Evolutionary conservation across 2,113 vertebrate genomes (phyloP).

Genomic region (Pionites leucogaster): DNA sequence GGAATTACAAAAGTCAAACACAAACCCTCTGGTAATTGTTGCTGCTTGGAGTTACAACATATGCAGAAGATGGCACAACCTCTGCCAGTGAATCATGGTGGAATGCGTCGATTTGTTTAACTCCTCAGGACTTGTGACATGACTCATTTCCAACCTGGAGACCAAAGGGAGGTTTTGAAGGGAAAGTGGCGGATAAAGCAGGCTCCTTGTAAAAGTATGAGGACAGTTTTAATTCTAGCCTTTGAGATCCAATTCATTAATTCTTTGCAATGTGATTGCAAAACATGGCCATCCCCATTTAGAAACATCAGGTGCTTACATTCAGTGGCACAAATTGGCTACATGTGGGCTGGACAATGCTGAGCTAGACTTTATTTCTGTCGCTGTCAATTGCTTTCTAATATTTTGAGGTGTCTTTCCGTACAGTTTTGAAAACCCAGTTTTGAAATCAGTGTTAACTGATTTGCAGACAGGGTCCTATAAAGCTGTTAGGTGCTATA

Average conservation of each 20-base stretch:
- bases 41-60: background rate
- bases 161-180: background rate
- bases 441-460: background rate
- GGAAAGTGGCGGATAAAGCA: background rate
- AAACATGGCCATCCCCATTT: background rate
- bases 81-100: constrained; percentile 16
- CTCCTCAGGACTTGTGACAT: background rate
- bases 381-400: background rate
- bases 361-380: background rate
- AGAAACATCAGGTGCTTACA: background rate
- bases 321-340: background rate
- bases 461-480: background rate
- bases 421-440: background rate
- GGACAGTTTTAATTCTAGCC: background rate
- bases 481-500: background rate
- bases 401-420: background rate
- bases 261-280: background rate
- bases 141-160: constrained; percentile 19
- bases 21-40: constrained; percentile 23
- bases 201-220: background rate
- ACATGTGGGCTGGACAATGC: background rate
- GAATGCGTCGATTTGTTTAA: background rate
- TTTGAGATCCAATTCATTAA: background rate
- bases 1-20: constrained; percentile 40
- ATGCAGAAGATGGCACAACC: background rate